Base-by-base conservation (phyloP, 2,888 invertebrate genomes). In the Ophioninae sp. region DNA sequence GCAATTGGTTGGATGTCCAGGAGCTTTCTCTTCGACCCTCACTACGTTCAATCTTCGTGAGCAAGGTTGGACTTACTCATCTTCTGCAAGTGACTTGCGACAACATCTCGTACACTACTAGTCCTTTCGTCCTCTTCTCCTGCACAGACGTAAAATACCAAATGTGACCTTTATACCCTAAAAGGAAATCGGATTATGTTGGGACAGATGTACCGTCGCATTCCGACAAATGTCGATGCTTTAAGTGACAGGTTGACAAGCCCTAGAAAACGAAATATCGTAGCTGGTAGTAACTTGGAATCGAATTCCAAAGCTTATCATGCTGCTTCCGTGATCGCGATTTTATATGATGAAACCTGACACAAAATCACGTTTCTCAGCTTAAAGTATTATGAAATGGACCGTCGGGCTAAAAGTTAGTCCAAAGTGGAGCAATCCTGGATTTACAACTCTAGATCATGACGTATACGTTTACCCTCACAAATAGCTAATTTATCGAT, bases 21-120 rank as follows among this genome's bases (percentile, higher is more conserved):
- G 44, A 65, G 61, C 23, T 30, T 65, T 69, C 76, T 37, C 68
- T 76, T 37, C 8, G 39, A 76, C 57, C 37, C 76, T 79, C 79
- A 56, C 74, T 79, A 84, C 73, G 64, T 64, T 68, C 64, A 39
- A 81, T 80, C 80, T 77, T 64, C 21, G 44, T 64, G 59, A 75
- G 50, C 61, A 13, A 44, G 59, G 69, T 65, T 50, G 39, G 64
- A 79, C 73, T 79, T 70, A 67, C 75, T 84, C 62, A 62, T 50
- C 76, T 39, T 21, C 39, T 13, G 2, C 57, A 57, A 67, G 8
- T 65, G 64, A 59, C 41, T 80, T 57, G 23, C 50, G 6, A 23
- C 41, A 50, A 80, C 64, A 68, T 64, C 65, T 75, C 76, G 20
- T 41, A 57, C 37, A 17, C 65, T 30, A 30, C 23, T 39, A 6